Conservation (phyloP, 2,888 invertebrate species). For the Cephus spinipes region DNA sequence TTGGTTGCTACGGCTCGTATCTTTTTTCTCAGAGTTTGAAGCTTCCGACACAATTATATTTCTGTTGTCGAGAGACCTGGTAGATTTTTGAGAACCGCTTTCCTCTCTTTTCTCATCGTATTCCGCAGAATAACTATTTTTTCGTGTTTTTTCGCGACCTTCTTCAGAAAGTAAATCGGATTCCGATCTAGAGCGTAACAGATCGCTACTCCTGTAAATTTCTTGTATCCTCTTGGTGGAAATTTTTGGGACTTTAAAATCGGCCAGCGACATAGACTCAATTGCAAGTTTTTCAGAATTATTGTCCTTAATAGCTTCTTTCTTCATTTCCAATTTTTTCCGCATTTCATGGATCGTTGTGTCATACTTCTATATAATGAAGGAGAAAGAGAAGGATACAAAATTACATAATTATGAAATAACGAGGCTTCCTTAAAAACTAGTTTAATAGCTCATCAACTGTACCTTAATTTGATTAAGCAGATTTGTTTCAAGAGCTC, state of each 20-base stretch:
- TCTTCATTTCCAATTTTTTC: slow-evolving; percentile 58
- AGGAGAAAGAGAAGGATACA: slow-evolving; percentile 2
- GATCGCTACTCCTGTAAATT: slow-evolving; percentile 57
- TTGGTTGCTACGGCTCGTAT: slow-evolving; percentile 33
- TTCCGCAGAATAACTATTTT: slow-evolving; percentile 13
- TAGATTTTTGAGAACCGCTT: slow-evolving; percentile 23
- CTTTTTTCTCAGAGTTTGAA: slow-evolving; percentile 15
- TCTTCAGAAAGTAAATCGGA: slow-evolving; percentile 50
- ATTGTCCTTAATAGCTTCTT: slow-evolving; percentile 46
- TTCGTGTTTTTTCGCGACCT: slow-evolving; percentile 22
- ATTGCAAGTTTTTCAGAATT: slow-evolving; percentile 54
- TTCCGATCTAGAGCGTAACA: slow-evolving; percentile 59
- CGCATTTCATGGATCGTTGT: slow-evolving; percentile 63
- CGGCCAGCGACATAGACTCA: slow-evolving; percentile 56
- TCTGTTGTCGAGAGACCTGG: slow-evolving; percentile 28
- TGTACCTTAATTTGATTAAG: slow-evolving; percentile 61
- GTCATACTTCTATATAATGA: slow-evolving; percentile 57
- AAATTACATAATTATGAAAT: neutral
- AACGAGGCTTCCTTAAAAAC: neutral
- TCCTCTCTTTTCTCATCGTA: slow-evolving; percentile 20
- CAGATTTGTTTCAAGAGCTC: slow-evolving; percentile 60
- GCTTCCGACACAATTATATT: slow-evolving; percentile 13
- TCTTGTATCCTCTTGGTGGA: slow-evolving; percentile 61
- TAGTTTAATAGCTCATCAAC: neutral
- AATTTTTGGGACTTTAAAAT: slow-evolving; percentile 63